phyloP scores from a whole-genome alignment of 1,140 invertebrate genomes.

The Micrasema minimum region DNA sequence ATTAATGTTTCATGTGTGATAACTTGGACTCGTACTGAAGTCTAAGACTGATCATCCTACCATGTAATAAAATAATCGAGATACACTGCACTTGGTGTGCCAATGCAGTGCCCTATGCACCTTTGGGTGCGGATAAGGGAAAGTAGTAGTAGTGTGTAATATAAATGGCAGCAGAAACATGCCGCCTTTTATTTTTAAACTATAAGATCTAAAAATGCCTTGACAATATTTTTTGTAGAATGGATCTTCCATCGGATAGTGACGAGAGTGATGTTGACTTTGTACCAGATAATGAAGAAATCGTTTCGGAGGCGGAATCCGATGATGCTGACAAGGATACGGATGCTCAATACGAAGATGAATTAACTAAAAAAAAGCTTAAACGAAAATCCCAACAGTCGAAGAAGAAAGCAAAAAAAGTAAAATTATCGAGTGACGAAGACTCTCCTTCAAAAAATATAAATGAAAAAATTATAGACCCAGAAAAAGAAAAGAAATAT shows the following conservation, averaged over 20 bases:
- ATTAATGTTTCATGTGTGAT: no score
- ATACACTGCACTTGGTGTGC: no score
- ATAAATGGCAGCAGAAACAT: no score
- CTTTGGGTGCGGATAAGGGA: no score
- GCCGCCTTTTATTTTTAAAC: no score
- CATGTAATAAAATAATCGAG: no score
- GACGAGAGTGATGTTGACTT: slow-evolving; percentile 65
- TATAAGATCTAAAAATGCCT: no score
- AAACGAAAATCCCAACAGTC: slow-evolving; percentile 56
- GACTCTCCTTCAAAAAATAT: slow-evolving; percentile 58
- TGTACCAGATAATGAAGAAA: slow-evolving; percentile 61
- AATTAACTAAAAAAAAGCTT: slow-evolving; percentile 57
- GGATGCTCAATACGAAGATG: slow-evolving; percentile 60
- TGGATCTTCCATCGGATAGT: slow-evolving; percentile 59
- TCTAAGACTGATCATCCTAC: no score
- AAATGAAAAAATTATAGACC: slow-evolving; percentile 58
- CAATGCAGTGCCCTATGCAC: no score
- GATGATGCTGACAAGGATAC: slow-evolving; percentile 60
- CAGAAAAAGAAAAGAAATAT: slow-evolving; percentile 74
- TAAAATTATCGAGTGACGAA: slow-evolving; percentile 29
- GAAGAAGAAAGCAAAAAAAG: slow-evolving; percentile 55
- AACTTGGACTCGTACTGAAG: no score
- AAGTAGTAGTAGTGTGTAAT: no score
- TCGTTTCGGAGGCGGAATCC: slow-evolving; percentile 56
- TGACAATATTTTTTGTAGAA: no score